Evolutionary conservation across 2,888 invertebrate species (phyloP).

Genomic region (Hipparchia semele): DNA sequence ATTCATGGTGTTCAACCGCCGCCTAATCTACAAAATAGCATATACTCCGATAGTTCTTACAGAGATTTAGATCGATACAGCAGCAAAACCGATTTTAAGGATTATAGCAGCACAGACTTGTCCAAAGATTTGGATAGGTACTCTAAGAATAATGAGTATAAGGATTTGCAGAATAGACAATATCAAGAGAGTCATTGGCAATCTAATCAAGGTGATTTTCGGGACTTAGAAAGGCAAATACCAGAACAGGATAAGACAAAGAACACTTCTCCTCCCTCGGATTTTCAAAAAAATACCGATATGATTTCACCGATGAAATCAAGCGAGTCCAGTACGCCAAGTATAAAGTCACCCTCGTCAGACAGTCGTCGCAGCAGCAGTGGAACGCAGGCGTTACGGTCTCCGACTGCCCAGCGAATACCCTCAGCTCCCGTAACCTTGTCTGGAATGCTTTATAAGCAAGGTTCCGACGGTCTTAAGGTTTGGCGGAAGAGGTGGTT

Average conservation of each 20-base stretch:
- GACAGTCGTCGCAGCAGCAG: constrained; percentile 78
- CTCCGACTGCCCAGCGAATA: constrained; percentile 92
- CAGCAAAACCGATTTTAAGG: constrained; percentile 74
- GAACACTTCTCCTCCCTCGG: constrained; percentile 65
- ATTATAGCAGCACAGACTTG: constrained; percentile 68
- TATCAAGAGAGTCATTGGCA: constrained; percentile 74
- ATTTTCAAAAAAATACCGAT: constrained; percentile 63
- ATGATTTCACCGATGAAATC: constrained; percentile 75
- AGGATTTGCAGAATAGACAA: constrained; percentile 66
- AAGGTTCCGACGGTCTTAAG: constrained; percentile 96
- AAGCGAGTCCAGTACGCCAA: constrained; percentile 74
- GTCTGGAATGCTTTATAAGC: constrained; percentile 95
- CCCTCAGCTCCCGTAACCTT: constrained; percentile 93
- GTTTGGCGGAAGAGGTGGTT: constrained; percentile 98
- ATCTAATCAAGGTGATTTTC: constrained; percentile 63
- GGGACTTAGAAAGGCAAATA: constrained; percentile 65
- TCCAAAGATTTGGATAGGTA: constrained; percentile 71
- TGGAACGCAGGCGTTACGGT: constrained; percentile 86
- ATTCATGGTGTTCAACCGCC: constrained; percentile 81
- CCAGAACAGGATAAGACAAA: constrained; percentile 63
- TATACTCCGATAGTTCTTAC: constrained; percentile 75
- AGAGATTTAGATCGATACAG: constrained; percentile 75
- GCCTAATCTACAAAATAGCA: constrained; percentile 76
- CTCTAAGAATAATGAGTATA: constrained; percentile 69
- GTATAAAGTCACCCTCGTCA: constrained; percentile 76